Conservation (phyloP, 2,113 vertebrate species). For the Turnix velox region DNA sequence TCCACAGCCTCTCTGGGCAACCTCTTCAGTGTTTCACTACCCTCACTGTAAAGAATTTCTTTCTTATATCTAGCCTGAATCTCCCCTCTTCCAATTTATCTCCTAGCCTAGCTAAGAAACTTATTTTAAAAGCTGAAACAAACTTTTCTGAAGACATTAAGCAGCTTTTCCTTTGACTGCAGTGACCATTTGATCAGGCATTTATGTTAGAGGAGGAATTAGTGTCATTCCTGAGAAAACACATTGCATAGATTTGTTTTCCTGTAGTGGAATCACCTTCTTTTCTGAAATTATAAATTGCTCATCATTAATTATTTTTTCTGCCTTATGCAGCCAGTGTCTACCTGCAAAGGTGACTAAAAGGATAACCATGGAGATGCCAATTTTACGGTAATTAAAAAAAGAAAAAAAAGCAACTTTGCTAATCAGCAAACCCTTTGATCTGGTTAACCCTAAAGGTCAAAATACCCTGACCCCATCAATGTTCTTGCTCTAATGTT, state of each 20-base stretch:
- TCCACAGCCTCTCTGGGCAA: no score
- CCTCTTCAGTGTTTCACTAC: no score
- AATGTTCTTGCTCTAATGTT: constrained; percentile 65
- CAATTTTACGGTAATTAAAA: constrained; percentile 74
- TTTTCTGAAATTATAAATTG: constrained; percentile 28
- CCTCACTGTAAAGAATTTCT: no score
- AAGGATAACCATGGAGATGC: constrained; percentile 37
- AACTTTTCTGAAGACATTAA: background rate
- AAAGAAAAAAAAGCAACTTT: constrained; percentile 53
- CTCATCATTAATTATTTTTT: constrained; percentile 31
- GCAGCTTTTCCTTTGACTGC: background rate
- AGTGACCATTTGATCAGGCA: background rate
- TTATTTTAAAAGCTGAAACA: background rate
- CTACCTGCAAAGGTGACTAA: constrained; percentile 64
- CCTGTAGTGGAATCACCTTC: background rate
- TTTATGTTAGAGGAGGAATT: background rate
- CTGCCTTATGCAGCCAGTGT: background rate
- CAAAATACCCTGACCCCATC: constrained; percentile 73
- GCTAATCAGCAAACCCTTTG: constrained; percentile 73
- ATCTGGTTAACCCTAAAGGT: constrained; percentile 81
- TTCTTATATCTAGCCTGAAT: no score
- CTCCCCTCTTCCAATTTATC: no score
- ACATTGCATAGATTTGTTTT: background rate
- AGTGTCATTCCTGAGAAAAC: background rate
- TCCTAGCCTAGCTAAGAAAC: background rate